Evolutionary conservation across 1,140 invertebrate genomes (phyloP).

Genomic region (honey bee (Apis mellifera)): DNA sequence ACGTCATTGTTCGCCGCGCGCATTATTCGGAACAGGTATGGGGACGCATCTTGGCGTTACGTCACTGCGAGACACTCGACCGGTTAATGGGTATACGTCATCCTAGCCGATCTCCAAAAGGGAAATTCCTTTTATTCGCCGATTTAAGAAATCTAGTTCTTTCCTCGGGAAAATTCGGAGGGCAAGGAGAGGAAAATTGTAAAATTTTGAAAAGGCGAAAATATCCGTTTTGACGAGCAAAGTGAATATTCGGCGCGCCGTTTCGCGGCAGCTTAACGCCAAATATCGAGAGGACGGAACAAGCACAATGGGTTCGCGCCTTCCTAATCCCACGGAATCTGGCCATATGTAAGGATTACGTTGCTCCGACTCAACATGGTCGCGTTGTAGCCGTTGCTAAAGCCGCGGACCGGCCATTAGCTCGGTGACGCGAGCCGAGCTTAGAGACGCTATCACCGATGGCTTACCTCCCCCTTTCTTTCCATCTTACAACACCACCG

Average conservation of each 20-base stretch:
- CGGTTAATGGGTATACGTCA: slow-evolving; percentile 66
- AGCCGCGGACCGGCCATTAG: slow-evolving; percentile 68
- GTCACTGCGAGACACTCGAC: slow-evolving; percentile 61
- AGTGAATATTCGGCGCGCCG: slow-evolving; percentile 55
- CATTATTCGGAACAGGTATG: slow-evolving; percentile 77
- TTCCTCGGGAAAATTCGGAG: too few species aligned
- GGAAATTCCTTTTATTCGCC: too few species aligned
- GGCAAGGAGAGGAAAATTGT: too few species aligned
- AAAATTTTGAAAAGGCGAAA: too few species aligned
- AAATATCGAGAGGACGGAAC: slow-evolving; percentile 52
- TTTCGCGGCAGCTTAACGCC: slow-evolving; percentile 39
- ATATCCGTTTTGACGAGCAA: too few species aligned
- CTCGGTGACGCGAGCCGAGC: slow-evolving; percentile 63
- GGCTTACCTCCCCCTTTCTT: slow-evolving; percentile 71
- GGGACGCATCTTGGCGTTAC: slow-evolving; percentile 63
- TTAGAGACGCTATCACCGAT: slow-evolving; percentile 72
- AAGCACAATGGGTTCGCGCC: slow-evolving; percentile 67
- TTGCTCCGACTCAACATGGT: slow-evolving; percentile 64
- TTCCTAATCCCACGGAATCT: slow-evolving; percentile 72
- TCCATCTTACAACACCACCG: slow-evolving; percentile 64
- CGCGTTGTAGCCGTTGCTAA: slow-evolving; percentile 62
- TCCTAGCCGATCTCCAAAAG: slow-evolving; percentile 40
- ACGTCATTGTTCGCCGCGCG: slow-evolving; percentile 76
- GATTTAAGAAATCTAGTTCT: too few species aligned
- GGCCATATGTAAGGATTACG: slow-evolving; percentile 77